Percentiles rank a stretch among this genome's conserved stretches.
Conservation (phyloP, 2,113 vertebrate genomes). For the Platichthys flesus region DNA sequence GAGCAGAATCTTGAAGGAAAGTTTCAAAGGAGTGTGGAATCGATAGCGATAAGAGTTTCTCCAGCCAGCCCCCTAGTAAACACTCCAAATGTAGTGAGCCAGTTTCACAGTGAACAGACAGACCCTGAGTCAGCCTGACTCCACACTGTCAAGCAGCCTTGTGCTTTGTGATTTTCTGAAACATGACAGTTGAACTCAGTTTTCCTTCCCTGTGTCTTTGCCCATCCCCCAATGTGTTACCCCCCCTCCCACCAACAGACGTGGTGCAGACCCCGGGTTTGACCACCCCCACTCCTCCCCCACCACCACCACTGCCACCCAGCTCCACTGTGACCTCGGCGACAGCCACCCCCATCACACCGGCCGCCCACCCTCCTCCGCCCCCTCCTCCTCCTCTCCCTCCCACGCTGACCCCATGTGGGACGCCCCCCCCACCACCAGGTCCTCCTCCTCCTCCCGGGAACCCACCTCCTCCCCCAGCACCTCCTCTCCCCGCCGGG, state of each 20-base stretch:
- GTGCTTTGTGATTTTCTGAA: background rate
- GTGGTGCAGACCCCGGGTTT: conserved; percentile 83
- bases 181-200: conserved; percentile 7
- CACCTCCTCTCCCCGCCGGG: conserved; percentile 91
- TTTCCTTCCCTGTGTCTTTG: conserved; percentile 14
- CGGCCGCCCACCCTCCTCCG: conserved; percentile 82
- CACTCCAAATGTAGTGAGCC: background rate
- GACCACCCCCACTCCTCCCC: conserved; percentile 87
- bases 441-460: conserved; percentile 86
- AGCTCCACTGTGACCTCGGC: conserved; percentile 83
- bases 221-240: conserved; percentile 2
- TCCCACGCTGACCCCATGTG: conserved; percentile 65
- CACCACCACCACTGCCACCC: conserved; percentile 90
- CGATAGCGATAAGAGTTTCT: no score
- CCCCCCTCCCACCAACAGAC: conserved; percentile 77
- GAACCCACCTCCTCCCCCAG: conserved; percentile 85
- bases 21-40: no score
- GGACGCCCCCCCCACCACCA: conserved; percentile 77
- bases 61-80: no score
- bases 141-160: background rate
- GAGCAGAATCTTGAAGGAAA: no score
- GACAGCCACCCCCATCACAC: conserved; percentile 74
- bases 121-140: background rate
- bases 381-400: conserved; percentile 79
- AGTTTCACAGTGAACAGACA: background rate